A percentile compares a stretch with the other conserved stretches of the same genome.
Conservation (phyloP, 2,797 vertebrate species). For the Phalloptychus januarius region DNA sequence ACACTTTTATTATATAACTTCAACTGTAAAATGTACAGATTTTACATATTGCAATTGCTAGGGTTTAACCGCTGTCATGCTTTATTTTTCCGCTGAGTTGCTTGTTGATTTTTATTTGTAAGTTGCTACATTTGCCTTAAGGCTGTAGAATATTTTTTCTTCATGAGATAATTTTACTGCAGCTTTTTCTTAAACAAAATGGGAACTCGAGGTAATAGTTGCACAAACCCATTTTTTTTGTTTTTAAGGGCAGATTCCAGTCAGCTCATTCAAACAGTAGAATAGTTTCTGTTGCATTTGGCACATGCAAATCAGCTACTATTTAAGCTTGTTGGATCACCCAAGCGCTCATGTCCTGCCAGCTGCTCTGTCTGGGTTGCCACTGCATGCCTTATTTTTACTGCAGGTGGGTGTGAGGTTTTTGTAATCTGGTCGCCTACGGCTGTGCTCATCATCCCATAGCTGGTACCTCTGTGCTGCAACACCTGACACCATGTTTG, state of each 20-base stretch:
- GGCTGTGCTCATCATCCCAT: constrained; percentile 24
- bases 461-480: constrained; percentile 6
- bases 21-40: no score
- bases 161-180: not conserved
- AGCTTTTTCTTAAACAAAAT: not conserved
- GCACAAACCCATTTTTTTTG: not conserved
- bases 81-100: not conserved
- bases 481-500: not conserved
- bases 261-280: not conserved
- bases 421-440: constrained; percentile 35
- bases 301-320: not conserved
- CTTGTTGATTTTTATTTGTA: not conserved
- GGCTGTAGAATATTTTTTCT: not conserved
- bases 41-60: no score
- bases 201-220: not conserved
- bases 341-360: constrained; percentile 17
- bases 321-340: not conserved
- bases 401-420: constrained; percentile 51
- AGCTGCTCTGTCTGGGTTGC: constrained; percentile 21
- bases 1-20: not conserved
- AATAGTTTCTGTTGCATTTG: not conserved
- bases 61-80: not conserved
- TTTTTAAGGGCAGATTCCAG: not conserved
- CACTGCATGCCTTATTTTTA: constrained; percentile 49
- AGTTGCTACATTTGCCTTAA: not conserved